phyloP scores from a whole-genome alignment of 2,797 vertebrate genomes.

The Thamnophis elegans region DNA sequence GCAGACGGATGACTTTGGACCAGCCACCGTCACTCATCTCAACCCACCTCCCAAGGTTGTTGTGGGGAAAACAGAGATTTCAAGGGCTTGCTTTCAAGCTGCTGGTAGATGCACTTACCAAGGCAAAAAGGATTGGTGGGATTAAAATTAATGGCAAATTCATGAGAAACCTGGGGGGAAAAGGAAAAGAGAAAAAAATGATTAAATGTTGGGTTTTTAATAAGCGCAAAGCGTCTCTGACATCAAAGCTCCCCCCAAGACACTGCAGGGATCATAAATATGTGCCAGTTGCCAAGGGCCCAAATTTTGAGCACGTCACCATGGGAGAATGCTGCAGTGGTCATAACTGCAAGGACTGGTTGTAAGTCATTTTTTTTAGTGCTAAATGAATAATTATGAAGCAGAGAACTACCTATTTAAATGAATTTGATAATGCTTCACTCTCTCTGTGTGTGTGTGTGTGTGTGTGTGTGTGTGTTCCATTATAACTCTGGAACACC shows the following conservation, averaged over 20 bases:
- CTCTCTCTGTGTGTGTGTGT: too few relatives aligned
- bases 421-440: background rate
- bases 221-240: background rate
- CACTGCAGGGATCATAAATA: background rate
- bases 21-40: background rate
- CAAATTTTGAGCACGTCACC: background rate
- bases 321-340: background rate
- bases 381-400: background rate
- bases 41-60: background rate
- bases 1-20: too few relatives aligned
- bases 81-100: background rate
- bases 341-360: background rate
- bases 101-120: slow-evolving; percentile 75
- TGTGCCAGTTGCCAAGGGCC: background rate
- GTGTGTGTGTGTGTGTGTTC: too few relatives aligned
- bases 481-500: too few relatives aligned
- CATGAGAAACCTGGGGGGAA: slow-evolving; percentile 88
- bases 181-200: slow-evolving; percentile 11
- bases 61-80: background rate
- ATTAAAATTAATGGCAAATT: slow-evolving; percentile 99
- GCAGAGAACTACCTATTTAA: background rate
- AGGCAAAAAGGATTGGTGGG: slow-evolving; percentile 96
- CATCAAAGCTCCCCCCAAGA: background rate
- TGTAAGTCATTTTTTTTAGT: background rate
- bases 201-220: background rate